Percentiles rank a stretch among this genome's conserved stretches.
Conservation (phyloP, 2,797 vertebrate genomes). For the Anabacerthia variegaticeps region DNA sequence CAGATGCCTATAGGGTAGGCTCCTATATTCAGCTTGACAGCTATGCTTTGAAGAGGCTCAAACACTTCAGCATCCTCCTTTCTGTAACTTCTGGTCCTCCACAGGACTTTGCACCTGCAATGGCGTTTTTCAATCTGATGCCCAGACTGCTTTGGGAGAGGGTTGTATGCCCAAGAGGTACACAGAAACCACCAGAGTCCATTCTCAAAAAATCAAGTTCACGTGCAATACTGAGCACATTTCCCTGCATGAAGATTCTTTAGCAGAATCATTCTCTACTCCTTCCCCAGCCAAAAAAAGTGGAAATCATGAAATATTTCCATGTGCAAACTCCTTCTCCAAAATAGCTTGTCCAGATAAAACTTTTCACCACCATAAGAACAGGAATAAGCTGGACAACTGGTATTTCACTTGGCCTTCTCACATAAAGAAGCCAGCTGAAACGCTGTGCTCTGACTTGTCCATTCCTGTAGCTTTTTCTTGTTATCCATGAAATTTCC, state of each 20-base stretch:
- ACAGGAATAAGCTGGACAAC: background rate
- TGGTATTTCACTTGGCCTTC: background rate
- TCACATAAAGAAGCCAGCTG: background rate
- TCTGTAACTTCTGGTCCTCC: background rate
- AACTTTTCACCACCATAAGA: background rate
- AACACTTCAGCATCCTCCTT: background rate
- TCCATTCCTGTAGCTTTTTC: background rate
- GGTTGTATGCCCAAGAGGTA: background rate
- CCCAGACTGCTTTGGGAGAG: background rate
- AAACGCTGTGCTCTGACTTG: background rate
- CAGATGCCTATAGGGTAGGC: background rate
- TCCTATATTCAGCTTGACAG: accelerated
- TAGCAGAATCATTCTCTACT: background rate
- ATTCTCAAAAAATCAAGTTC: background rate
- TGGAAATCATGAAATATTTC: background rate
- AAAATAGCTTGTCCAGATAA: background rate
- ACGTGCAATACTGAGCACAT: background rate
- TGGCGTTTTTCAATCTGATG: background rate
- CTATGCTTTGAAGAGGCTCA: background rate
- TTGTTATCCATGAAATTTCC: background rate
- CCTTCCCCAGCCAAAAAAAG: background rate
- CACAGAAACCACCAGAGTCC: background rate
- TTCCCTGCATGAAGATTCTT: background rate
- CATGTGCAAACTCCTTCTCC: background rate
- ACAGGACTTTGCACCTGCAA: accelerated